Evolutionary conservation across 2,888 invertebrate genomes (phyloP).

Genomic region (Xanthorhoe designata): DNA sequence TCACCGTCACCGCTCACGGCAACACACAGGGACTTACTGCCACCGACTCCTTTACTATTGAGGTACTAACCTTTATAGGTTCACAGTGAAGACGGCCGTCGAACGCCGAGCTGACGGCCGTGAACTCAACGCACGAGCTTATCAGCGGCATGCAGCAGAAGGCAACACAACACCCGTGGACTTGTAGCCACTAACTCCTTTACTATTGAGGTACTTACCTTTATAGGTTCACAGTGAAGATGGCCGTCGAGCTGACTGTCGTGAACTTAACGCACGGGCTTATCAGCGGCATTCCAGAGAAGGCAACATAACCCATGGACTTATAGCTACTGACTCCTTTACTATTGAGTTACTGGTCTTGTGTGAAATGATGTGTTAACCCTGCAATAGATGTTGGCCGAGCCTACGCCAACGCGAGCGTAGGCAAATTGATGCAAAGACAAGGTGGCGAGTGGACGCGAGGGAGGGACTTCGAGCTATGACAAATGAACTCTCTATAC

Average conservation of each 20-base stretch:
- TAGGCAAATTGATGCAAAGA: too few species aligned
- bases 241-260: conserved; percentile 85
- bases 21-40: conserved; percentile 82
- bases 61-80: conserved; percentile 85
- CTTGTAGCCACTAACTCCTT: conserved; percentile 88
- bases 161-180: conserved; percentile 72
- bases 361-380: too few species aligned
- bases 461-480: too few species aligned
- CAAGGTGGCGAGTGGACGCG: too few species aligned
- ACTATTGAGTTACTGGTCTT: conserved; percentile 84
- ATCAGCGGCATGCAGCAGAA: conserved; percentile 90
- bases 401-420: too few species aligned
- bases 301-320: conserved; percentile 76
- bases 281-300: conserved; percentile 90
- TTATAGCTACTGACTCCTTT: conserved; percentile 88
- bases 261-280: conserved; percentile 89
- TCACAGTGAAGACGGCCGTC: conserved; percentile 72
- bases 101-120: conserved; percentile 88
- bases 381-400: too few species aligned
- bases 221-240: conserved; percentile 71
- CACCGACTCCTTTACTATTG: conserved; percentile 88
- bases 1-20: conserved; percentile 85
- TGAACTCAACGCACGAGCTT: conserved; percentile 88
- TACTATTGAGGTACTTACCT: conserved; percentile 87
- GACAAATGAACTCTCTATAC: too few species aligned